Evolutionary conservation across 2,113 vertebrate genomes (phyloP).

Genomic region (Mus spicilegus): DNA sequence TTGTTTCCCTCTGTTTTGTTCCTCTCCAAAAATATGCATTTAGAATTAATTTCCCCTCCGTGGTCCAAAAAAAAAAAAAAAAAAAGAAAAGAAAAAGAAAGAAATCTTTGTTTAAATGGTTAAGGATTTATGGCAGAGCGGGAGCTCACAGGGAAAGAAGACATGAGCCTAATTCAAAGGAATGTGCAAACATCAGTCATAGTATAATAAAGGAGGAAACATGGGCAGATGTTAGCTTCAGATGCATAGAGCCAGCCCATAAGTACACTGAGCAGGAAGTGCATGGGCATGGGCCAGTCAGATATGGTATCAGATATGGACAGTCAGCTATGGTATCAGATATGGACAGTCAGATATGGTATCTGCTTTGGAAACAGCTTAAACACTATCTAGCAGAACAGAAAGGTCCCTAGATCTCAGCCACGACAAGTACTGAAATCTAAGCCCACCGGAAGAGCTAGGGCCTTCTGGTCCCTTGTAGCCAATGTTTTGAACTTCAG

Average conservation of each 20-base stretch:
- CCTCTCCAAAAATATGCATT: background rate
- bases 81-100: background rate
- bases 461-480: background rate
- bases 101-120: background rate
- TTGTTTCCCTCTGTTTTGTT: background rate
- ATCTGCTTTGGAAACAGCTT: background rate
- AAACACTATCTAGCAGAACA: background rate
- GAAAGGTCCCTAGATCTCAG: background rate
- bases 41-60: background rate
- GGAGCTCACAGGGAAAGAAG: background rate
- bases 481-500: background rate
- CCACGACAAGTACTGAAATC: background rate
- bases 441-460: background rate
- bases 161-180: constrained; percentile 9
- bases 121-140: background rate
- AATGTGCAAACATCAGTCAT: background rate
- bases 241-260: background rate
- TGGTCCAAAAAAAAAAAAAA: background rate
- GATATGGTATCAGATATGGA: background rate
- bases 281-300: background rate
- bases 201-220: background rate
- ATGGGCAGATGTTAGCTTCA: background rate
- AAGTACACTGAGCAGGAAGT: background rate
- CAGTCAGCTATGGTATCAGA: background rate
- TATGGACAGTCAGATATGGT: background rate